Evolutionary conservation across 2,888 invertebrate genomes (phyloP).

Genomic region (Myathropa florea): DNA sequence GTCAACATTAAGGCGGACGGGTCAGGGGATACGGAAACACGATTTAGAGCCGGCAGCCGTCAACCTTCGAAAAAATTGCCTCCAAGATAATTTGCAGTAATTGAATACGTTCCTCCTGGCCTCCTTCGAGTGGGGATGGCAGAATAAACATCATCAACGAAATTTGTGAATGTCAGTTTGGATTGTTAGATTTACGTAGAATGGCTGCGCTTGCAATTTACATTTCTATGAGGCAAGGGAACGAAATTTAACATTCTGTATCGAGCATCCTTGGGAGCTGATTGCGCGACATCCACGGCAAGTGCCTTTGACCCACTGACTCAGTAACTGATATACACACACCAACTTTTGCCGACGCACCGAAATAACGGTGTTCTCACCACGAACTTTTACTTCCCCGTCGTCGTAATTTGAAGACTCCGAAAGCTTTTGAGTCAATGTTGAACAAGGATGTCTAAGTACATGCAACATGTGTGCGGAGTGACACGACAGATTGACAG

Average conservation of each 20-base stretch:
- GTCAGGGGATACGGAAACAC: constrained; percentile 1
- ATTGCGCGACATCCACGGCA: not conserved
- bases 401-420: not conserved
- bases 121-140: not conserved
- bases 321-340: constrained; percentile 41
- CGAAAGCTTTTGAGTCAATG: not conserved
- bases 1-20: not conserved
- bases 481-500: not conserved
- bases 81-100: constrained; percentile 21
- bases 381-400: not conserved
- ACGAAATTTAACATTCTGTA: not conserved
- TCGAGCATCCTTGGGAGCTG: not conserved
- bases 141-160: not conserved
- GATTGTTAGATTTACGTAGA: not conserved
- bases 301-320: constrained; percentile 63
- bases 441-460: not conserved
- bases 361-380: not conserved
- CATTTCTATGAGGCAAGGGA: not conserved
- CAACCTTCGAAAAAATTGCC: constrained; percentile 10
- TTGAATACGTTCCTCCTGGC: constrained; percentile 12
- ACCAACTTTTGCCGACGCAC: constrained; percentile 13
- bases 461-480: not conserved
- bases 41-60: not conserved
- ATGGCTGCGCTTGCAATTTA: not conserved
- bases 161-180: not conserved